phyloP scores from a whole-genome alignment of 2,888 invertebrate species.

The Mythimna impura region DNA sequence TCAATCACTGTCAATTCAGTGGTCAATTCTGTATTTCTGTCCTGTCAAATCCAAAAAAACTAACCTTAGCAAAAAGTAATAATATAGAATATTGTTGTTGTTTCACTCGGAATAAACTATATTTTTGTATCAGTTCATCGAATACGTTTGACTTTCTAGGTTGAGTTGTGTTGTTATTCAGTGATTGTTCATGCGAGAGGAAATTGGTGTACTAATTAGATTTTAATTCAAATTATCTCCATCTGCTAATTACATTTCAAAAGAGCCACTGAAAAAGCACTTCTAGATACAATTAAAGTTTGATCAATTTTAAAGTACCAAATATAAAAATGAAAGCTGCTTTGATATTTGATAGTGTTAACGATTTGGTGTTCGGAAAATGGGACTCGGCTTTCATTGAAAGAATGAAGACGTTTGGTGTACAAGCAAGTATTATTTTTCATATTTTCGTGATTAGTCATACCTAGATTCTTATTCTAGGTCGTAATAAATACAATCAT shows the following conservation, averaged over 20 bases:
- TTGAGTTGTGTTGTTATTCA: background rate
- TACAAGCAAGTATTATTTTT: slow-evolving; percentile 71
- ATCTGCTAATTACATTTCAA: too few species aligned
- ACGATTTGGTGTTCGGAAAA: slow-evolving; percentile 93
- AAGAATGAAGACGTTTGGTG: slow-evolving; percentile 81
- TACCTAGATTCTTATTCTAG: background rate
- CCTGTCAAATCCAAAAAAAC: background rate
- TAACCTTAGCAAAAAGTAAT: background rate
- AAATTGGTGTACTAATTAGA: slow-evolving; percentile 4
- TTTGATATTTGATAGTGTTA: slow-evolving; percentile 93
- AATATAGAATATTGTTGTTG: background rate
- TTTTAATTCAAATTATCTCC: background rate
- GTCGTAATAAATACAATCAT: background rate
- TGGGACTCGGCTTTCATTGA: slow-evolving; percentile 91
- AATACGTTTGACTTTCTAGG: background rate
- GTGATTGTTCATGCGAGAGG: background rate
- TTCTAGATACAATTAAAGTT: background rate
- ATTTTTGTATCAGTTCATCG: background rate
- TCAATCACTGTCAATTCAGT: too few species aligned
- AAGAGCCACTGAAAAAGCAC: background rate
- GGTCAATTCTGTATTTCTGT: too few species aligned
- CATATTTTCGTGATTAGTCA: background rate
- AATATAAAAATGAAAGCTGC: slow-evolving; percentile 91
- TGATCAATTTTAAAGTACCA: background rate
- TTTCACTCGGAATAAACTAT: background rate